phyloP scores from a whole-genome alignment of 2,113 vertebrate genomes.

The Xiphophorus hellerii region DNA sequence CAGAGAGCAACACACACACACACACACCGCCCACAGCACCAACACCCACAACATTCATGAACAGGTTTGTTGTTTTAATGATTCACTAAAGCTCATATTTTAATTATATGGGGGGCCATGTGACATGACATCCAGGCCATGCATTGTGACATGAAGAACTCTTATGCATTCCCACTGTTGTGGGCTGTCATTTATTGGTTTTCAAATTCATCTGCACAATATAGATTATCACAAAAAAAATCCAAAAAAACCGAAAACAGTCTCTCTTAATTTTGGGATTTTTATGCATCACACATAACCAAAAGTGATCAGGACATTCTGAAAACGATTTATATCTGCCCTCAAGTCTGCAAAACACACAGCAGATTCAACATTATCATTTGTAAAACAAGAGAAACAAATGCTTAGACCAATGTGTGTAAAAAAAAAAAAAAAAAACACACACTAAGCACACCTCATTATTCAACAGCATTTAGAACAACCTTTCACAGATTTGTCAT shows the following conservation, averaged over 20 bases:
- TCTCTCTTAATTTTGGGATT: no score
- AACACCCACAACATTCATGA: background rate
- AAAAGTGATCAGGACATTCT: no score
- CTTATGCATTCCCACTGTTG: no score
- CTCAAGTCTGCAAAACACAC: background rate
- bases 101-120: background rate
- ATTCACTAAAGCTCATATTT: slow-evolving; percentile 4
- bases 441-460: background rate
- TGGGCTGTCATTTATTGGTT: no score
- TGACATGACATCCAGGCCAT: background rate
- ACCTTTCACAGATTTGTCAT: no score
- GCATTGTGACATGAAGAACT: no score
- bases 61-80: background rate
- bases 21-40: background rate
- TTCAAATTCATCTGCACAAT: no score
- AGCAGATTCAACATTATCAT: background rate
- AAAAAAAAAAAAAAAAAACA: background rate
- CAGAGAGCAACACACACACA: no score
- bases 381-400: background rate
- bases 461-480: background rate
- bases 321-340: background rate
- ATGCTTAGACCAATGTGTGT: background rate
- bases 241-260: no score
- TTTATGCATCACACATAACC: no score
- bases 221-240: no score